Evolutionary conservation across 2,113 vertebrate species (phyloP), one percentile per base, ranked within the genome.

Genomic region (Quiscalus mexicanus): DNA sequence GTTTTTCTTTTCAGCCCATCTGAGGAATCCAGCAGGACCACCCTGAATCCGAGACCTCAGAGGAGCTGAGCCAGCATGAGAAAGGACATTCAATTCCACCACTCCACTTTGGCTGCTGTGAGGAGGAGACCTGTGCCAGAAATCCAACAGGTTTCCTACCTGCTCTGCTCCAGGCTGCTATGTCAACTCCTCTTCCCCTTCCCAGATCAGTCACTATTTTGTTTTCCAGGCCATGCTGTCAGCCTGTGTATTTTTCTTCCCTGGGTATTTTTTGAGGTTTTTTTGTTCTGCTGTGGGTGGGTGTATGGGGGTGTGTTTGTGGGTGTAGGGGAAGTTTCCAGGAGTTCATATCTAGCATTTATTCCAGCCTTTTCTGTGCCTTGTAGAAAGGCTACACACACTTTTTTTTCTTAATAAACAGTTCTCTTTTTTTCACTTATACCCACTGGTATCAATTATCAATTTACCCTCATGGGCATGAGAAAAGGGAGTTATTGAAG

Each of bases 21-120:
- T 1, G 2, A 11, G 27, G 20, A 30, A 11, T 27, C n/a, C 2
- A 2, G 20, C 4, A 3, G 56, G 44, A 39, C 4, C 1, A 0
- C 21, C 10, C 12, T 25, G n/a, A 60, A 31, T 21, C n/a, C 0
- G 0, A 31, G 9, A 33, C 12, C 9, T 33, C 1, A 2, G 56
- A 62, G 28, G 5, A 62, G n/a, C 21, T 49, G 56, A 39, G 31
- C 20, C 49, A 70, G 19, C n/a, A 31, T 3, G 2, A 39, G 15
- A 37, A 76, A 31, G 12, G 21, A 25, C 15, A 47, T 30, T 30
- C 47, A 59, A 47, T 5, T 37, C 5, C n/a, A 47, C 14, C 27
- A 25, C 41, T 41, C 41, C 41, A 7, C 9, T 49, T 19, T 1
- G 4, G 27, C 16, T 49, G 73, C 73, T 60, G 27, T 12, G 28